Percentiles rank a stretch among this genome's conserved stretches.
Evolutionary conservation across 2,888 invertebrate genomes (phyloP).

Genomic region (Leptopilina drosophilae): DNA sequence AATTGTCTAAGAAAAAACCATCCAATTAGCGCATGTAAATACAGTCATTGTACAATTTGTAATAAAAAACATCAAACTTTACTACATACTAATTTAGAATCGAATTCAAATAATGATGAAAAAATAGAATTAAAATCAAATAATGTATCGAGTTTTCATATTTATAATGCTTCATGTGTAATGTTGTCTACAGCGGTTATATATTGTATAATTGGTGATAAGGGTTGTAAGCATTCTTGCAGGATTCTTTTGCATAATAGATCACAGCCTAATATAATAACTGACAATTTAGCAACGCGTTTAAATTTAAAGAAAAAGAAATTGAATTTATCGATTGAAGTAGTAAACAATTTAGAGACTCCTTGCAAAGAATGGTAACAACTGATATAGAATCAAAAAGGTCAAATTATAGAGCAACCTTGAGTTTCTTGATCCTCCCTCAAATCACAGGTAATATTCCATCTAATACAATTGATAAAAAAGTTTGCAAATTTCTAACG

Average conservation of each 20-base stretch:
- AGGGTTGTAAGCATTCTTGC: background rate
- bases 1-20: background rate
- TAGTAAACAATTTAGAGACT: background rate
- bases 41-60: background rate
- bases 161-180: background rate
- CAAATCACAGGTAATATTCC: background rate
- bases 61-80: background rate
- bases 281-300: background rate
- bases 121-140: background rate
- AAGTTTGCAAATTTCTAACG: background rate
- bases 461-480: background rate
- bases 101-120: background rate
- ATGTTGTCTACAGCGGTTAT: conserved; percentile 23
- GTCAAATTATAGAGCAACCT: background rate
- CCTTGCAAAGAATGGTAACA: background rate
- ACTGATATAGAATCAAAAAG: background rate
- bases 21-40: background rate
- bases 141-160: background rate
- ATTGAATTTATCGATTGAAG: conserved; percentile 6
- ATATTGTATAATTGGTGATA: background rate
- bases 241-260: background rate
- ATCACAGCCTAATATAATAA: background rate
- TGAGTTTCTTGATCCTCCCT: conserved; percentile 11
- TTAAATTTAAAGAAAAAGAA: conserved; percentile 16
- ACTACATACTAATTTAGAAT: background rate